These are phyloP conservation scores for Pectinophora gossypiella DNA, from an alignment of 1,140 invertebrate species.

Conservation along the genomic window DNA sequence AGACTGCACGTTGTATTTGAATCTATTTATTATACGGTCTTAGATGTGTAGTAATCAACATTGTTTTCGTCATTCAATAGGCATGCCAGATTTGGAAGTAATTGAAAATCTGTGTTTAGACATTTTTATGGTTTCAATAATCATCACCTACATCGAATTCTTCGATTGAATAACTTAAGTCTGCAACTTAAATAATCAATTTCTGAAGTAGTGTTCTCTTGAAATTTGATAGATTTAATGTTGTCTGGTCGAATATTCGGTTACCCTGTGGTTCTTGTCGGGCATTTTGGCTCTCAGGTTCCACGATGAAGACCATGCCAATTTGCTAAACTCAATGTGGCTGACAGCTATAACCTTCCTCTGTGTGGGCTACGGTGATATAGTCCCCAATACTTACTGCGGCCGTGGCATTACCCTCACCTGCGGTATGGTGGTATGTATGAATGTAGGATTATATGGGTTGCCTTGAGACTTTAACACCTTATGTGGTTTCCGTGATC, in stretches of 20 bases:
- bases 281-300: conserved; percentile 80
- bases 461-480: conserved; percentile 13
- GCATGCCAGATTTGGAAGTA: conserved; percentile 35
- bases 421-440: conserved; percentile 95
- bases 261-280: conserved; percentile 72
- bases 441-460: conserved; percentile 50
- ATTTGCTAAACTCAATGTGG: conserved; percentile 95
- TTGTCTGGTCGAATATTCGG: conserved; percentile 41
- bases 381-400: conserved; percentile 96
- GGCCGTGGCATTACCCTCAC: conserved; percentile 92
- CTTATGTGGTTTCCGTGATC: conserved; percentile 16
- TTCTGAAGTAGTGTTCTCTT: background rate
- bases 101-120: conserved; percentile 5
- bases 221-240: conserved; percentile 11
- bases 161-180: background rate
- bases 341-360: conserved; percentile 93
- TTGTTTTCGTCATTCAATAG: conserved; percentile 44
- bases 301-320: conserved; percentile 91
- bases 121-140: conserved; percentile 12
- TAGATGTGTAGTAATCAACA: conserved; percentile 58
- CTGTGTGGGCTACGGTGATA: conserved; percentile 89
- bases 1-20: conserved; percentile 69
- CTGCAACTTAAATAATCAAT: background rate
- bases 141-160: background rate
- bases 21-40: conserved; percentile 41